Evolutionary conservation across 2,888 invertebrate genomes (phyloP).

Genomic region (Lepidochrysops patricia): DNA sequence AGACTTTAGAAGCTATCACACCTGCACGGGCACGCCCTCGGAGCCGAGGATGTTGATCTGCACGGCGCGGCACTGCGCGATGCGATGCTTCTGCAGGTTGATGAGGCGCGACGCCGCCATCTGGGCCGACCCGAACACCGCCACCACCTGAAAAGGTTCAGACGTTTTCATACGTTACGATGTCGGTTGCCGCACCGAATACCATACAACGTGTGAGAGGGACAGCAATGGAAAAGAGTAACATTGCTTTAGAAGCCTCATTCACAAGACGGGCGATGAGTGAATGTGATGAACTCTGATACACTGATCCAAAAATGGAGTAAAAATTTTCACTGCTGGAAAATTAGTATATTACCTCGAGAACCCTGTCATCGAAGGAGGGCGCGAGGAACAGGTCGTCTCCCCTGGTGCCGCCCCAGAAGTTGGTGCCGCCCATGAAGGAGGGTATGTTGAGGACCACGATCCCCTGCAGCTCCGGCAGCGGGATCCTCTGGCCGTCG

Average conservation of each 20-base stretch:
- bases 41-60: slow-evolving; percentile 96
- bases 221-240: no score
- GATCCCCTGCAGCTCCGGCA: slow-evolving; percentile 96
- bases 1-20: no score
- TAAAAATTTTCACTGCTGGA: neutral
- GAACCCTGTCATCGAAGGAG: slow-evolving; percentile 94
- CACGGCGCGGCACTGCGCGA: slow-evolving; percentile 96
- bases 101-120: slow-evolving; percentile 97
- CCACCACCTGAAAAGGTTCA: slow-evolving; percentile 82
- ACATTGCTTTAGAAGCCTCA: no score
- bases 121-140: slow-evolving; percentile 97
- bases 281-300: no score
- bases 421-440: slow-evolving; percentile 98
- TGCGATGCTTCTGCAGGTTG: slow-evolving; percentile 96
- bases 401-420: slow-evolving; percentile 96
- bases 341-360: slow-evolving; percentile 80
- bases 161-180: no score
- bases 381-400: slow-evolving; percentile 94
- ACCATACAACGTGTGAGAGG: no score
- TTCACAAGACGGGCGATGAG: no score
- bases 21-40: slow-evolving; percentile 94
- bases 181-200: no score
- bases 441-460: slow-evolving; percentile 95
- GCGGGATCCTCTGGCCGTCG: slow-evolving; percentile 94
- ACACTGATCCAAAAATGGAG: no score